A percentile compares a stretch with the other conserved stretches of the same genome.
These are phyloP conservation scores for Rhamphomyia laevipes DNA, from an alignment of 2,888 invertebrate genomes.

Conservation along the genomic window DNA sequence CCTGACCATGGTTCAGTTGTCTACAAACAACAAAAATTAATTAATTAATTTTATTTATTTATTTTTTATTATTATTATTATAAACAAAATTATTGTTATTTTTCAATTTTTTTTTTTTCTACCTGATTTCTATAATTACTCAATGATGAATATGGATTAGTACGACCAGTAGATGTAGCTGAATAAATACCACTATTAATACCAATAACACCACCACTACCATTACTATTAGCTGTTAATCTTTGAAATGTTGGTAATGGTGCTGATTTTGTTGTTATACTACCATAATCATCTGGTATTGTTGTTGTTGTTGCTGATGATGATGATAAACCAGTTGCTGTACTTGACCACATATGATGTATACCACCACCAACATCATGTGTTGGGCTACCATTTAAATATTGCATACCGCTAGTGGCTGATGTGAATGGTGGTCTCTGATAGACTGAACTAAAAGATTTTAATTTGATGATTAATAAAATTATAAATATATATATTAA, in stretches of 20 bases:
- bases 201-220: background rate
- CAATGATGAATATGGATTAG: conserved; percentile 28
- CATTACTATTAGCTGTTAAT: conserved; percentile 18
- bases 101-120: background rate
- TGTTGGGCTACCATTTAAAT: conserved; percentile 20
- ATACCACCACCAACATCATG: conserved; percentile 20
- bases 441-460: conserved; percentile 30
- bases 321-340: conserved; percentile 19
- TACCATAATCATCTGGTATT: conserved; percentile 30
- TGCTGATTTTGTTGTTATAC: conserved; percentile 29
- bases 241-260: conserved; percentile 34
- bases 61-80: too few relatives aligned
- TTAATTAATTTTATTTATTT: background rate
- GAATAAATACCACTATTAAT: conserved; percentile 4
- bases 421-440: conserved; percentile 30
- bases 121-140: conserved; percentile 32
- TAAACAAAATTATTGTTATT: too few relatives aligned
- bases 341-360: conserved; percentile 22
- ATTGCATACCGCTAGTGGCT: conserved; percentile 31
- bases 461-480: conserved; percentile 3
- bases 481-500: background rate
- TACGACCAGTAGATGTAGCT: background rate
- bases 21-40: conserved; percentile 1
- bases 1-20: conserved; percentile 27
- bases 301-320: conserved; percentile 15